Percentiles rank a stretch among this genome's conserved stretches.
These are phyloP conservation scores for Rhagologus leucostigma DNA, from an alignment of 2,113 vertebrate genomes.

Conservation along the genomic window DNA sequence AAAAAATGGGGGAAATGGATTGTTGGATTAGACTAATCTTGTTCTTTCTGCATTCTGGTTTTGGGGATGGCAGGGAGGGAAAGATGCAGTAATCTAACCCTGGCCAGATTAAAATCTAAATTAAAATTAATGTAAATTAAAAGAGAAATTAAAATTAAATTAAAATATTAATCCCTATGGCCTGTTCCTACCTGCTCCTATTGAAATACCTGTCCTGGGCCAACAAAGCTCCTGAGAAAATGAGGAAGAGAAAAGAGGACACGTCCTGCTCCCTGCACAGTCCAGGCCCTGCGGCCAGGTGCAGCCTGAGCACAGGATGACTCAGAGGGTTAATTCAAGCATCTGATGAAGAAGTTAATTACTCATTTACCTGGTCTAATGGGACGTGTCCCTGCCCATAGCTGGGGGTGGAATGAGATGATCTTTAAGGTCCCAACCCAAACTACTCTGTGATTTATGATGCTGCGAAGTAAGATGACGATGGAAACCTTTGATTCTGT, in stretches of 20 bases:
- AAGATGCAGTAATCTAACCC: not conserved
- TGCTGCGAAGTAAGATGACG: not conserved
- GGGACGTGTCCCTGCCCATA: not conserved
- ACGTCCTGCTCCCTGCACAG: accelerated
- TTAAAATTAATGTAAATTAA: accelerated
- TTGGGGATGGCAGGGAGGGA: not conserved
- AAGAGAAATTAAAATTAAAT: not conserved
- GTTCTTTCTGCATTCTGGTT: not conserved
- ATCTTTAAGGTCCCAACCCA: not conserved
- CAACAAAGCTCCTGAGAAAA: not conserved
- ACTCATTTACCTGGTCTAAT: not conserved
- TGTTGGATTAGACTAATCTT: not conserved
- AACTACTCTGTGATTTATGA: not conserved
- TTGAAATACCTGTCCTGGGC: not conserved
- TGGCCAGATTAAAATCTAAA: not conserved
- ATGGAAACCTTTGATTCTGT: not conserved
- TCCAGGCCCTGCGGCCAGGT: not conserved
- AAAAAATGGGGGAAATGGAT: not conserved
- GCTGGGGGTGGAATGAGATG: not conserved
- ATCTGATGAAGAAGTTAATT: not conserved
- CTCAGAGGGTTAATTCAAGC: not conserved
- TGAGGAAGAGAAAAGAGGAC: not conserved
- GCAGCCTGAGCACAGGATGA: not conserved
- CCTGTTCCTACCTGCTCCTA: not conserved
- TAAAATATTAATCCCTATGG: not conserved